Evolutionary conservation across 2,113 vertebrate genomes (phyloP).

Genomic region (Poeciliopsis retropinna): DNA sequence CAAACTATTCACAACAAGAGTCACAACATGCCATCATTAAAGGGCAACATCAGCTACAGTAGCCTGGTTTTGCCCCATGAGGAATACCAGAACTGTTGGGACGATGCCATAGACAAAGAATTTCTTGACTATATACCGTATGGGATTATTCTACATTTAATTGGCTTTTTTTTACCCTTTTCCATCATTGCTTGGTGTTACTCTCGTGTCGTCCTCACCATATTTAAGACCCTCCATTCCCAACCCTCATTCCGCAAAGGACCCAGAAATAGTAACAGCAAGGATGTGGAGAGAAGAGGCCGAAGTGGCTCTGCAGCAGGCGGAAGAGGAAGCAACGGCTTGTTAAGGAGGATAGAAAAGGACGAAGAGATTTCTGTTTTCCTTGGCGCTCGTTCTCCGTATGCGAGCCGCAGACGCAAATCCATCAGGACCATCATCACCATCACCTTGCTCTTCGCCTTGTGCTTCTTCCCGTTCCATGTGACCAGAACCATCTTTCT

Average conservation of each 20-base stretch:
- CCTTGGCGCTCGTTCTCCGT: conserved; percentile 72
- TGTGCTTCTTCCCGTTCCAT: conserved; percentile 86
- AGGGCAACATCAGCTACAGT: conserved; percentile 28
- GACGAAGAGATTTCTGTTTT: conserved; percentile 59
- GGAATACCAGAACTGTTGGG: conserved; percentile 82
- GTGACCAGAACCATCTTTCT: conserved; percentile 85
- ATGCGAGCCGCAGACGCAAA: conserved; percentile 80
- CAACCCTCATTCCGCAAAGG: conserved; percentile 50
- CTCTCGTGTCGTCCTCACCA: conserved; percentile 82
- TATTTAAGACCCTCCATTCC: conserved; percentile 78
- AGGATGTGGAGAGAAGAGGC: background rate
- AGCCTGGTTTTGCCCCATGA: conserved; percentile 26
- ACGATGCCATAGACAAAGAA: conserved; percentile 84
- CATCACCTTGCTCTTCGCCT: conserved; percentile 83
- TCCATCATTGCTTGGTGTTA: conserved; percentile 86
- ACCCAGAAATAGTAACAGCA: conserved; percentile 2
- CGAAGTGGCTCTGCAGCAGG: conserved; percentile 5
- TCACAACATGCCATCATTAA: conserved; percentile 4
- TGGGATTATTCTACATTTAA: conserved; percentile 80
- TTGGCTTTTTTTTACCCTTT: conserved; percentile 85
- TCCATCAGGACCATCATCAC: conserved; percentile 85
- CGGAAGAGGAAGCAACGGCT: conserved; percentile 41
- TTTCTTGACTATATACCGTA: conserved; percentile 83
- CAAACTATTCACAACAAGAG: conserved; percentile 7
- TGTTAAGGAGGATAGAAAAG: conserved; percentile 20